Conservation (phyloP, 1,140 invertebrate species). For the Pseudomyrmex sp. region DNA sequence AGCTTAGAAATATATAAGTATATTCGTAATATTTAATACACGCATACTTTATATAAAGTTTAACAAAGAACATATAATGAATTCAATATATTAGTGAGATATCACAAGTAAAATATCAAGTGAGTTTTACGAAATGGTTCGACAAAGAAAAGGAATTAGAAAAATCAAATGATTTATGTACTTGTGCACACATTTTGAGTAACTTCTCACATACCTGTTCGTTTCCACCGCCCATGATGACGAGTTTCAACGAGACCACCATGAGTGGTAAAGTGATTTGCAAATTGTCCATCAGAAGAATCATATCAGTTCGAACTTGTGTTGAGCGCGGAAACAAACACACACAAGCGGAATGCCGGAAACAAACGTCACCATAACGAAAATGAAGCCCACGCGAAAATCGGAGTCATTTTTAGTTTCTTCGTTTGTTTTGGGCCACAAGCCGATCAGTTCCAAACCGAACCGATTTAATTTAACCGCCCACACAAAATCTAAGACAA, state of each 20-base stretch:
- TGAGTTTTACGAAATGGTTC: not conserved
- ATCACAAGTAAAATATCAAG: not conserved
- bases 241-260: conserved; percentile 11
- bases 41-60: no score
- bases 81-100: not conserved
- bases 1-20: not conserved
- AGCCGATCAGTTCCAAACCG: conserved; percentile 5
- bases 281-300: conserved; percentile 19
- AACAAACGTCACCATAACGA: not conserved
- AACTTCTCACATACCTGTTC: not conserved
- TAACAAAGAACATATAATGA: not conserved
- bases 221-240: not conserved
- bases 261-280: conserved; percentile 10
- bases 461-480: conserved; percentile 45
- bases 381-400: not conserved
- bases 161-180: not conserved
- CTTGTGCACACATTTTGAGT: no score
- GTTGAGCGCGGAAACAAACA: not conserved
- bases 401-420: not conserved
- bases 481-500: conserved; percentile 55
- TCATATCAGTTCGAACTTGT: not conserved
- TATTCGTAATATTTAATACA: no score
- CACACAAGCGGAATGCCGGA: conserved; percentile 6
- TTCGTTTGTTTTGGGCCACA: not conserved
- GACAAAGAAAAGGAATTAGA: not conserved